Conservation (phyloP, 2,113 vertebrate species). For the Erinaceus europaeus region DNA sequence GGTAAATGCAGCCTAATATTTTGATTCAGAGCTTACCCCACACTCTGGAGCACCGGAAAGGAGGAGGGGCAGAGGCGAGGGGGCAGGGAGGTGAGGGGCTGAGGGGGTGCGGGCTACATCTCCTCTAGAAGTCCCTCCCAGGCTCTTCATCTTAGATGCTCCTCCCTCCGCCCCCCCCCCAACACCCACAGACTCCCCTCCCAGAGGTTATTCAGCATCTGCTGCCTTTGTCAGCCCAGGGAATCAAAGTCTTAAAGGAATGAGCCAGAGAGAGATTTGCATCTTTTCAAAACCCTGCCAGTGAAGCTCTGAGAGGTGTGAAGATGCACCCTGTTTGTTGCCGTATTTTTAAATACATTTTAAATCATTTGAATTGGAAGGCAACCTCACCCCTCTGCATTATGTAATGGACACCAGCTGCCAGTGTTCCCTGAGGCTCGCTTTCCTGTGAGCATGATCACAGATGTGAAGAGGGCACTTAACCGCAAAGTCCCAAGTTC, state of each 20-base stretch:
- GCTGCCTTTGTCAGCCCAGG: neutral
- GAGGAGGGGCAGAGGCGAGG: too few relatives aligned
- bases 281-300: slow-evolving; percentile 27
- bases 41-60: too few relatives aligned
- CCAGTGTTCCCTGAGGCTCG: too few relatives aligned
- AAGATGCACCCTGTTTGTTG: slow-evolving; percentile 34
- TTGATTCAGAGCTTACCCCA: neutral
- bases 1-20: neutral
- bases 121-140: too few relatives aligned
- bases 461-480: too few relatives aligned
- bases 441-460: neutral
- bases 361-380: slow-evolving; percentile 40
- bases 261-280: neutral
- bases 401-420: too few relatives aligned
- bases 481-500: too few relatives aligned
- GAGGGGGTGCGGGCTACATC: too few relatives aligned
- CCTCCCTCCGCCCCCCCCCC: neutral
- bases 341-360: slow-evolving; percentile 58
- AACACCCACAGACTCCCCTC: neutral
- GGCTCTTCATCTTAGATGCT: too few relatives aligned
- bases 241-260: slow-evolving; percentile 31
- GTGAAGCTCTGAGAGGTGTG: slow-evolving; percentile 31
- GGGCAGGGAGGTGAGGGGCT: too few relatives aligned
- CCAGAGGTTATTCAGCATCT: neutral
- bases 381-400: too few relatives aligned